phyloP scores from a whole-genome alignment of 2,888 invertebrate species.

The Blomia tropicalis region DNA sequence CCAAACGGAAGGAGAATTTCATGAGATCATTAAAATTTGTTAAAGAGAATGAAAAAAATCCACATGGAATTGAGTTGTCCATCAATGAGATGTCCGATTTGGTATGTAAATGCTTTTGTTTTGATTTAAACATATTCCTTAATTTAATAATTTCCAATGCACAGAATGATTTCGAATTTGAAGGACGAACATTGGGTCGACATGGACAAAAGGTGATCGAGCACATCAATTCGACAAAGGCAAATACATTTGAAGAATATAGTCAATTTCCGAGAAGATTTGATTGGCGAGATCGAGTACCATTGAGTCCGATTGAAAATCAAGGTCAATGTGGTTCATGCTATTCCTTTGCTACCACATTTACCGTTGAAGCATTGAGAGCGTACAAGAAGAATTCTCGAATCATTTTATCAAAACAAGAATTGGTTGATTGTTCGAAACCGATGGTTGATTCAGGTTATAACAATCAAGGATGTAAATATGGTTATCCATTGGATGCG shows the following conservation, averaged over 20 bases:
- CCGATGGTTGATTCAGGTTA: not conserved
- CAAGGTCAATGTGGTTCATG: constrained; percentile 3
- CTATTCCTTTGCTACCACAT: not conserved
- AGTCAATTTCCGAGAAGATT: not conserved
- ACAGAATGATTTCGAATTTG: too few relatives aligned
- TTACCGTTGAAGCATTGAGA: not conserved
- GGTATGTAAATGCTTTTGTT: not conserved
- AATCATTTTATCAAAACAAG: not conserved
- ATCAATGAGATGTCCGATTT: constrained; percentile 1
- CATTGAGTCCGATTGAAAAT: not conserved
- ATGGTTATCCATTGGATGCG: not conserved
- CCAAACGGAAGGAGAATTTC: not conserved
- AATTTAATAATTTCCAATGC: not conserved
- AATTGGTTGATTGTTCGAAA: not conserved
- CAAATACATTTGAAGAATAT: not conserved
- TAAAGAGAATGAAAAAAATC: not conserved
- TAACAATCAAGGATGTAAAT: not conserved
- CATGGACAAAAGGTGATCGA: not conserved
- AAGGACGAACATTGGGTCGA: too few relatives aligned
- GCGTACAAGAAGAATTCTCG: not conserved
- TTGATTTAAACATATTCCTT: not conserved
- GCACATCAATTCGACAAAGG: not conserved
- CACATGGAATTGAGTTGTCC: not conserved
- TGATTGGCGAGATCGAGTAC: not conserved
- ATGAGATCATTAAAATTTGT: not conserved